Evolutionary conservation across 2,888 invertebrate genomes (phyloP).

Genomic region (Orchesella flavescens): DNA sequence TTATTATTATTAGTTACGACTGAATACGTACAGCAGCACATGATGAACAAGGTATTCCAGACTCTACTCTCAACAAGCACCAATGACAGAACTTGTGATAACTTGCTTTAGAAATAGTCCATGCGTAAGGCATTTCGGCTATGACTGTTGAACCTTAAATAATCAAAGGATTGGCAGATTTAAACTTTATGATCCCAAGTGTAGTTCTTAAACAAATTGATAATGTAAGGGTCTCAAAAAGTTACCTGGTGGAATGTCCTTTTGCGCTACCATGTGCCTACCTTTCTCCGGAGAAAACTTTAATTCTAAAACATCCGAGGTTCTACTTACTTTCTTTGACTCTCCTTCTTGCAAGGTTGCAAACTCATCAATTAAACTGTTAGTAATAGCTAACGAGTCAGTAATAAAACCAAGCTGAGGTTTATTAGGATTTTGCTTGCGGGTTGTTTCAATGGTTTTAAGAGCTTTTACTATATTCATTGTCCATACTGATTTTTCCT

Average conservation of each 20-base stretch:
- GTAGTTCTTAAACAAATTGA: too few species aligned
- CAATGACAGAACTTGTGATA: conserved; percentile 74
- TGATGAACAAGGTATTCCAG: conserved; percentile 72
- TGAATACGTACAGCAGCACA: conserved; percentile 71
- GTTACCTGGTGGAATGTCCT: conserved; percentile 68
- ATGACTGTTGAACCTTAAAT: conserved; percentile 74
- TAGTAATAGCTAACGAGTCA: neutral
- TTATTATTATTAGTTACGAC: neutral
- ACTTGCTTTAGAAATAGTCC: conserved; percentile 73
- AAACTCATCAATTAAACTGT: neutral
- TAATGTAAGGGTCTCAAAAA: neutral
- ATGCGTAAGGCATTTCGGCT: conserved; percentile 75
- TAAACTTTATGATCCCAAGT: too few species aligned
- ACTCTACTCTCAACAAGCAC: conserved; percentile 73
- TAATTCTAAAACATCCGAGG: conserved; percentile 61
- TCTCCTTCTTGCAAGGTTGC: conserved; percentile 43
- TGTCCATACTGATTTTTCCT: conserved; percentile 66
- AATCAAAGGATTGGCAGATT: conserved; percentile 6
- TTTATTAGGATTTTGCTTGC: neutral
- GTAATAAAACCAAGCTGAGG: neutral
- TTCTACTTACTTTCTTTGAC: conserved; percentile 48
- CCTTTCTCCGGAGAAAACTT: conserved; percentile 63
- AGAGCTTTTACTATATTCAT: conserved; percentile 64
- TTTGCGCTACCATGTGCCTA: conserved; percentile 66
- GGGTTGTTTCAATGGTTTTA: conserved; percentile 64